A percentile compares a stretch with the other conserved stretches of the same genome.
These are phyloP conservation scores for Lasioglossum pauxillum DNA, from an alignment of 2,888 invertebrate species.

Conservation along the genomic window DNA sequence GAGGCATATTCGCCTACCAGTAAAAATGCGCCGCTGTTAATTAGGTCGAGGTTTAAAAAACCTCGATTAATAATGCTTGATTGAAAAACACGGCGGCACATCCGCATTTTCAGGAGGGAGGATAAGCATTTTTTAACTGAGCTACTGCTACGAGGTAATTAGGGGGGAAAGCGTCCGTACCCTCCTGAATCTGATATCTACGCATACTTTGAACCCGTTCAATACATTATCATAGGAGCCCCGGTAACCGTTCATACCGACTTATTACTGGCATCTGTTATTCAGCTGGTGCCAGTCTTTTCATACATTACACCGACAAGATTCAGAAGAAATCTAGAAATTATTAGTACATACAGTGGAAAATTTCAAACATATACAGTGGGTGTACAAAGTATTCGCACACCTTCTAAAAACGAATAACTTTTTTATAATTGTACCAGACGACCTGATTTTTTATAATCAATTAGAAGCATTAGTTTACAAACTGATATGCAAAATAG, in stretches of 20 bases:
- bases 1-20: background rate
- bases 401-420: too few relatives aligned
- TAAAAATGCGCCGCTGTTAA: conserved; percentile 44
- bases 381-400: too few relatives aligned
- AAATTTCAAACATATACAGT: too few relatives aligned
- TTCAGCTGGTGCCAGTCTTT: background rate
- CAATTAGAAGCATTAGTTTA: too few relatives aligned
- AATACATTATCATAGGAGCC: background rate
- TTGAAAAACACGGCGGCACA: conserved; percentile 66
- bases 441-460: too few relatives aligned
- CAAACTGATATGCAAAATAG: too few relatives aligned
- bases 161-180: conserved; percentile 53
- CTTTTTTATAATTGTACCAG: too few relatives aligned
- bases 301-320: too few relatives aligned
- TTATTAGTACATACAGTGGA: too few relatives aligned
- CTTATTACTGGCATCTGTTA: background rate
- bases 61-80: conserved; percentile 67
- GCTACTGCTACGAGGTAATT: conserved; percentile 60
- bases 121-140: conserved; percentile 60
- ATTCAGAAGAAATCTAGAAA: background rate
- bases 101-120: conserved; percentile 68
- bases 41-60: conserved; percentile 60
- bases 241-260: background rate
- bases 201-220: background rate
- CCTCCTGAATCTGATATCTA: conserved; percentile 7